A percentile compares a stretch with the other conserved stretches of the same genome.
Conservation (phyloP, 2,113 vertebrate species). For the Misgurnus anguillicaudatus region DNA sequence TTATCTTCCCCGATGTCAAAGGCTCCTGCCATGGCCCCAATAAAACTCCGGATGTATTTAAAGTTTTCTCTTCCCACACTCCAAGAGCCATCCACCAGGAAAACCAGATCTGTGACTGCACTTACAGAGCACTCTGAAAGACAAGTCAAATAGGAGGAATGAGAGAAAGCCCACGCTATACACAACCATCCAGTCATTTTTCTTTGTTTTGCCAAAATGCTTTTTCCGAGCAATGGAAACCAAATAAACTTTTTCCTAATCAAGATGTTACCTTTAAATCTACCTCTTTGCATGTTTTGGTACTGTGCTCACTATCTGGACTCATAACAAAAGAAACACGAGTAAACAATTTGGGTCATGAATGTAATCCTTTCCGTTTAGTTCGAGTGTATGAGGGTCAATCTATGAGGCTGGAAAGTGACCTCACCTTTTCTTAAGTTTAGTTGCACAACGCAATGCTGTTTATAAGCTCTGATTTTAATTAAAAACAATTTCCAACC, state of each 20-base stretch:
- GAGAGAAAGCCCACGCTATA: not conserved
- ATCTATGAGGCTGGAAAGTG: slow-evolving; percentile 5
- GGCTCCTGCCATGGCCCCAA: slow-evolving; percentile 86
- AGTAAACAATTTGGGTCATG: not conserved
- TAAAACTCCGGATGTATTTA: slow-evolving; percentile 91
- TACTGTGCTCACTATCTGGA: not conserved
- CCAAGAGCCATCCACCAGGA: slow-evolving; percentile 98
- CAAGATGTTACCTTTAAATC: not conserved
- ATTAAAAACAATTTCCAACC: slow-evolving; percentile 60
- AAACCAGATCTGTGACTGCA: slow-evolving; percentile 89
- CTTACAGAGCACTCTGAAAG: slow-evolving; percentile 88
- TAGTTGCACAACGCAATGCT: slow-evolving; percentile 48
- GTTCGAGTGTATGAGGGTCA: not conserved
- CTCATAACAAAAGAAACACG: not conserved
- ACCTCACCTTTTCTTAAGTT: not conserved
- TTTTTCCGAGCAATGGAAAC: slow-evolving; percentile 23
- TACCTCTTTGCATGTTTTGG: not conserved
- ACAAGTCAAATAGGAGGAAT: slow-evolving; percentile 39
- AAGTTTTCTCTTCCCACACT: slow-evolving; percentile 97
- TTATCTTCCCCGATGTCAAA: slow-evolving; percentile 94
- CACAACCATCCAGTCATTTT: not conserved
- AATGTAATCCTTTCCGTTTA: not conserved
- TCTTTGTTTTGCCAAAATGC: not conserved
- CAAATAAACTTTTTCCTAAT: not conserved
- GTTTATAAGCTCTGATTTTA: slow-evolving; percentile 55